Base-by-base conservation (phyloP, 2,888 invertebrate species). In the Portevinia maculata region DNA sequence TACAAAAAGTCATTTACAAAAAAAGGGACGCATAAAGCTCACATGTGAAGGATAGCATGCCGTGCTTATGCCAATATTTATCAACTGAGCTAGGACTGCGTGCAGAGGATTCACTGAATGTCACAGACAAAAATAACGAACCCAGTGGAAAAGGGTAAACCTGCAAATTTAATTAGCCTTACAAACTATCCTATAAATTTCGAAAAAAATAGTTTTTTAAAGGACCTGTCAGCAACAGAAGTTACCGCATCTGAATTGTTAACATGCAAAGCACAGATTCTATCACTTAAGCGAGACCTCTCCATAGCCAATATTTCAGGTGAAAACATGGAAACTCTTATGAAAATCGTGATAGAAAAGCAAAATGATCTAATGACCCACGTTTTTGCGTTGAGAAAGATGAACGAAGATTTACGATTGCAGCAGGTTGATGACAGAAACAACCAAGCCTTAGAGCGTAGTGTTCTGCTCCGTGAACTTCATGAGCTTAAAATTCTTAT, bases 361-460 rank as follows among this genome's bases (percentile, higher is more conserved):
- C 89, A 90, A 69, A 88, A 88, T 70, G 84, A 86, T 28, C 84
- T 90, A 24, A 60, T 89, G 1, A 79, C 84, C 37, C 88, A 90
- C 67, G 85, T 90, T 85, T 86, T 87, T 44, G 84, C 86, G 21
- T 52, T 88, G 17, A 88, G 88, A 17, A 81, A 84, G 9, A 79
- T 84, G 11, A 88, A 89, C 50, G 70, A 84, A 5, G 86, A 88
- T 13, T 73, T 90, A 4, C 86, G 87, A 37, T 79, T 78, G 0
- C 87, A 88, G 60, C 87, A 87, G 24, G 85, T 86, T 13, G 84
- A 87, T 11, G 90, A 90, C 48, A 86, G 89, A 0, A 88, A 89
- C 32, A 88, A 87, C 67, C 89, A 90, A 39, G 73, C 86, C 0
- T 84, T 87, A 85, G 89, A 89, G 60, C 86, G 89, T 0, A 87